Evolutionary conservation across 2,888 invertebrate genomes (phyloP), one percentile per base, ranked within the genome.

Genomic region (Chymomyza fuscimana): DNA sequence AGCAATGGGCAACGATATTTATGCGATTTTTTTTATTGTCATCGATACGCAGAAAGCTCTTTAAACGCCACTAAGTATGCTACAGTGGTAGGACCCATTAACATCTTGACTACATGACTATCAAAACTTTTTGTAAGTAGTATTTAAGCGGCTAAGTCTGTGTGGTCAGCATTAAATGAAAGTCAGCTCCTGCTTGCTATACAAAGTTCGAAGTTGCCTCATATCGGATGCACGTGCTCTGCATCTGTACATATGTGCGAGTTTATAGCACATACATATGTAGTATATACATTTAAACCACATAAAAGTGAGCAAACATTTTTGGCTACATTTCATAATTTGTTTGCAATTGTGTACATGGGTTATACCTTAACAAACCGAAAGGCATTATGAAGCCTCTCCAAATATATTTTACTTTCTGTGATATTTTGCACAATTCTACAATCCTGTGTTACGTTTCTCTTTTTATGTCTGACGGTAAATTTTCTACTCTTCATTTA

Each of bases 1-100:
- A 69, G 63, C 52, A 69, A 63, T 59, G 69, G 64, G 32, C 72
- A 82, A 81, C 78, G 77, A 79, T 78, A 73, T 82, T 77, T 77
- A 75, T 77, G 72, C 25, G 68, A 56, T 59, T 70, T 62, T 71
- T 80, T 76, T 77, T 73, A 70, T 80, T 73, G 62, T 40, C 63
- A 52, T 63, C 65, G 68, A 69, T 46, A 46, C 40, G 4, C 12
- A 46, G 10, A 12, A 12, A 46, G 40, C 40, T 46, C 40, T 46
- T 46, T 46, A 46, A 46, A 46, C 6, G 40, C 40, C 40, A 46
- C 40, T 46, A 12, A 46, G 40, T 46, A 46, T 46, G 40, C 40
- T 12, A 46, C 40, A 46, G 12, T 46, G 40, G 40, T 7, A 46
- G 40, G 2, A 12, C 0, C 40, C 40, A 46, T 12, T 46, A 46